These are phyloP conservation scores for Microcebus ravelobensis DNA, from an alignment of 2,113 vertebrate genomes.

Conservation along the genomic window DNA sequence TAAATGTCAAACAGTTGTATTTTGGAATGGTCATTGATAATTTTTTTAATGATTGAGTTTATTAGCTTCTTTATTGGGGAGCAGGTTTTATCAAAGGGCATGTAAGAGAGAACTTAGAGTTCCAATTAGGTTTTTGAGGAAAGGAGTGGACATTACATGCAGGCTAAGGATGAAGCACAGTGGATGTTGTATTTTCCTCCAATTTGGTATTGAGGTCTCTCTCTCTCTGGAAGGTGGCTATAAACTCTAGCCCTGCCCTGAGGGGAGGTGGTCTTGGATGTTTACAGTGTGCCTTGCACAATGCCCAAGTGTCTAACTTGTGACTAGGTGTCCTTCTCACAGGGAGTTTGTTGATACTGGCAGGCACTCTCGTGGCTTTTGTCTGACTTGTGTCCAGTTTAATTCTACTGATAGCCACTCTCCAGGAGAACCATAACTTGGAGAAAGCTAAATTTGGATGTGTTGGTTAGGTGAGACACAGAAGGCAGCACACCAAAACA, in stretches of 20 bases:
- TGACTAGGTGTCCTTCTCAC: neutral
- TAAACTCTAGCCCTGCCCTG: neutral
- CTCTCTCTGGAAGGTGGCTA: neutral
- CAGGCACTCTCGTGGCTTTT: neutral
- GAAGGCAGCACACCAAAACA: neutral
- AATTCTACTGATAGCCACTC: neutral
- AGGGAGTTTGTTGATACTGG: neutral
- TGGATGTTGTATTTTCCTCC: neutral
- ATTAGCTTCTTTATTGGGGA: neutral
- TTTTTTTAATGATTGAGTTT: neutral
- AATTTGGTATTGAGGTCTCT: neutral
- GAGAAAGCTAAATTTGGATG: neutral
- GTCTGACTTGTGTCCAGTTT: neutral
- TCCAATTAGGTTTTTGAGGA: neutral
- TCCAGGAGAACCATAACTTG: neutral
- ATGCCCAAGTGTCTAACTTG: neutral
- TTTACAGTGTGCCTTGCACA: neutral
- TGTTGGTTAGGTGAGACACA: neutral
- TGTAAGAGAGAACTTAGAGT: neutral
- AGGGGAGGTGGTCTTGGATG: neutral
- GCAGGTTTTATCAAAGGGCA: neutral
- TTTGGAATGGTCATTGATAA: conserved; percentile 6
- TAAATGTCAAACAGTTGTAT: conserved; percentile 4
- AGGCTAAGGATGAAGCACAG: neutral
- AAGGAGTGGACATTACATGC: neutral